Base-by-base conservation (phyloP, 1,140 invertebrate genomes). In the Drosophila virilis region DNA sequence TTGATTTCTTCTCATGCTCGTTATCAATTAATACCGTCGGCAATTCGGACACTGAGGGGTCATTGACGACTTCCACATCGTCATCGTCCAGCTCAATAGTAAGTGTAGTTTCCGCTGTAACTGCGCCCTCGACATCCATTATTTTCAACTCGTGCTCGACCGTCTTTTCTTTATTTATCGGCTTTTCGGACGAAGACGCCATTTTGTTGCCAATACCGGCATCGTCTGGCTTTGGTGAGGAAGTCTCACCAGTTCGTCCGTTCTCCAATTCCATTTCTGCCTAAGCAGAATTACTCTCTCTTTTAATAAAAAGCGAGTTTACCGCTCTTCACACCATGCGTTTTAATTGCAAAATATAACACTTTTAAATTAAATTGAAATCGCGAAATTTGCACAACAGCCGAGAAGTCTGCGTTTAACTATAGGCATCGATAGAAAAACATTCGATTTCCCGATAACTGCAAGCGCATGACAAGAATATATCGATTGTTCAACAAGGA, bases 51-150 rank as follows among this genome's bases (percentile, higher is more conserved):
- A 52, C 42, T 6, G 60, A 1, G 1, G 33, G 38, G 6, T 40
- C 45, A 43, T 40, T 54, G 17, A 57, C 48, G 0, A 48, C 35
- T 6, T 65, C 69, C 2, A 60, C 46, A 37, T 65, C 73, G 5
- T 75, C 82, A 8, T 88, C 80, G 22, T 58, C 68, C 5, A 86
- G 28, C 8, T 79, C 58, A 46, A 88, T 89, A 8, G 59, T 48
- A 32, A 50, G 1, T 32, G 28, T 13, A 12, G 15, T 8, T 8
- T 22, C 43, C 6, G 38, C 12, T 9, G 35, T 17, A 17, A 55
- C 37, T 1, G 82, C 72, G 1, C 82, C 79, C 10, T 89, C 83
- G 1, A 88, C 79, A 9, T 89, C 84, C 84, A 89, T 66, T 13
- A 89, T 89, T 71, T 80, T 79, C 2, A 86, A 48, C 43, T 89